Conservation (phyloP, 2,888 invertebrate species). For the Clostera curtula region DNA sequence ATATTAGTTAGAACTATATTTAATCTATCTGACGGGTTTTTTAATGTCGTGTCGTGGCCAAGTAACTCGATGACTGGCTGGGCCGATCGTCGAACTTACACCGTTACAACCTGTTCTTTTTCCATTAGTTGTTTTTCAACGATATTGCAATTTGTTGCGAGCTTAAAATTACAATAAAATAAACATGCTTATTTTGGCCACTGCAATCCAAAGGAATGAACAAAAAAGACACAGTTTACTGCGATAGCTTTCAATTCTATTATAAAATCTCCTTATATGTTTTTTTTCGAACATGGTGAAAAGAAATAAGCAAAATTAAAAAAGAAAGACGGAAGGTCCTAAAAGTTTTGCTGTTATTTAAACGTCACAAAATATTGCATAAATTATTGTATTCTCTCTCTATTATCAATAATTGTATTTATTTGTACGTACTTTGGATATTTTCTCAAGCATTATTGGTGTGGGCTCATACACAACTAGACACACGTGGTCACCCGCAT, state of each 20-base stretch:
- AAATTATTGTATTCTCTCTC: no score
- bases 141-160: conserved; percentile 17
- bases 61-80: conserved; percentile 15
- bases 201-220: not conserved
- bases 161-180: conserved; percentile 9
- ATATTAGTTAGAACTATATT: conserved; percentile 7
- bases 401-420: no score
- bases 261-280: no score
- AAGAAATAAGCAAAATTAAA: no score
- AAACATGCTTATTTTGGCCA: conserved; percentile 6
- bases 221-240: no score
- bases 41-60: conserved; percentile 1
- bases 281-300: no score
- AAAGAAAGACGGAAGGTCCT: no score
- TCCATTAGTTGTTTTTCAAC: conserved; percentile 20
- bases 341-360: no score
- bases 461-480: conserved; percentile 31
- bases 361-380: no score
- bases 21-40: conserved; percentile 2
- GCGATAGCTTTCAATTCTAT: no score
- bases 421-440: no score
- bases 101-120: conserved; percentile 37
- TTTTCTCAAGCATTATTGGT: conserved; percentile 31
- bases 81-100: conserved; percentile 31
- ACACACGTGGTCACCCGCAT: conserved; percentile 65